Evolutionary conservation across 2,888 invertebrate genomes (phyloP).

Genomic region (Erebia epiphron): DNA sequence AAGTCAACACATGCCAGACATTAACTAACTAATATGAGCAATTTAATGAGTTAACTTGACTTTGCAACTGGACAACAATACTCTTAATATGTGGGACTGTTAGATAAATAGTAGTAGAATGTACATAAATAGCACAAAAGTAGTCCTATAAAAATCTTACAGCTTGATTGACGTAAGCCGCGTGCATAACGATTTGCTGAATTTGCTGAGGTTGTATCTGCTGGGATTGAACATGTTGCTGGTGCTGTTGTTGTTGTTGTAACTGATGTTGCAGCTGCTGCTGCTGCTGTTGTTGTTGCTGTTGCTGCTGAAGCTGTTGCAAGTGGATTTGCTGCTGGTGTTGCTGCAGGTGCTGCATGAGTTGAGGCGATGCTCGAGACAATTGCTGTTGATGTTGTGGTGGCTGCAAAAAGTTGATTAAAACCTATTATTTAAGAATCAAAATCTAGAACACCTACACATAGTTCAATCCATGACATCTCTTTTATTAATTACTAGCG

Average conservation of each 20-base stretch:
- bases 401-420: conserved; percentile 37
- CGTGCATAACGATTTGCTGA: conserved; percentile 74
- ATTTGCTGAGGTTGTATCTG: conserved; percentile 46
- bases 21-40: too few relatives aligned
- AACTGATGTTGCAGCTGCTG: conserved; percentile 49
- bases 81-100: too few relatives aligned
- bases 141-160: conserved; percentile 50
- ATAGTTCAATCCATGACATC: too few relatives aligned
- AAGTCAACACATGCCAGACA: too few relatives aligned
- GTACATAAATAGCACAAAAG: too few relatives aligned
- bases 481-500: too few relatives aligned
- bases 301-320: conserved; percentile 54
- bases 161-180: conserved; percentile 73
- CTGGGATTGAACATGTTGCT: conserved; percentile 48
- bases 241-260: conserved; percentile 43
- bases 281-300: conserved; percentile 54
- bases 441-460: background rate
- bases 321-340: conserved; percentile 56
- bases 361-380: conserved; percentile 52
- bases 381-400: conserved; percentile 49
- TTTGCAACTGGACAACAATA: too few relatives aligned
- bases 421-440: background rate
- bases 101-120: too few relatives aligned
- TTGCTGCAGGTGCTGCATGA: conserved; percentile 58
- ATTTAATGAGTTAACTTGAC: too few relatives aligned